These are phyloP conservation scores for Heliornis fulica DNA, from an alignment of 2,113 vertebrate species.

Conservation along the genomic window DNA sequence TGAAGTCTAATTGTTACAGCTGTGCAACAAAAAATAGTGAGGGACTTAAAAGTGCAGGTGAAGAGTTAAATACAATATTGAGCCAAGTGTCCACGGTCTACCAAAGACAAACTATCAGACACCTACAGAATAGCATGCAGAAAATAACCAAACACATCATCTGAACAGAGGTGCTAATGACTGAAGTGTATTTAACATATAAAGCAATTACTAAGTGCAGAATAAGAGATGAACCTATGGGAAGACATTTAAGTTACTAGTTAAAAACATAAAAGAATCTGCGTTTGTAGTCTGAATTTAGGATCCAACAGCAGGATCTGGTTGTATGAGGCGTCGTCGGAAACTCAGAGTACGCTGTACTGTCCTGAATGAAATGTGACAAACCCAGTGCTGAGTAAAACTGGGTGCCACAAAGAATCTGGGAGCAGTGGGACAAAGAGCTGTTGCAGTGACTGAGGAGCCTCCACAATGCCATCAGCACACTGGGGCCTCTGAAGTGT, in stretches of 20 bases:
- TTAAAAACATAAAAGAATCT: background rate
- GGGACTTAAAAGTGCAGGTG: background rate
- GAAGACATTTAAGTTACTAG: background rate
- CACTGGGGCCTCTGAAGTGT: background rate
- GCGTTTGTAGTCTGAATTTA: background rate
- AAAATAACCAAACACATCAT: background rate
- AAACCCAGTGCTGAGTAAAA: background rate
- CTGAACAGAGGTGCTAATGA: background rate
- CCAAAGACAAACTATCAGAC: background rate
- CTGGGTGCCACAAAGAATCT: no score
- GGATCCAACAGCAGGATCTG: background rate
- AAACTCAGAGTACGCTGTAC: rapidly evolving
- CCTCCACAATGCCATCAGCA: background rate
- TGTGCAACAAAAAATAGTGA: background rate
- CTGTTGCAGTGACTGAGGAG: background rate
- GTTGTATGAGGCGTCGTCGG: background rate
- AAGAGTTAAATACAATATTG: background rate
- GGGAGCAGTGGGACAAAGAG: background rate
- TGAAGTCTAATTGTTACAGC: background rate
- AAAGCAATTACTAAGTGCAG: background rate
- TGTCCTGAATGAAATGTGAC: background rate
- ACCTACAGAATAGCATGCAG: background rate
- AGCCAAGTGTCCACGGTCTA: background rate
- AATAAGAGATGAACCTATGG: background rate
- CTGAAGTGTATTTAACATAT: background rate